Evolutionary conservation across 2,888 invertebrate species (phyloP).

Genomic region (Rapana venosa): DNA sequence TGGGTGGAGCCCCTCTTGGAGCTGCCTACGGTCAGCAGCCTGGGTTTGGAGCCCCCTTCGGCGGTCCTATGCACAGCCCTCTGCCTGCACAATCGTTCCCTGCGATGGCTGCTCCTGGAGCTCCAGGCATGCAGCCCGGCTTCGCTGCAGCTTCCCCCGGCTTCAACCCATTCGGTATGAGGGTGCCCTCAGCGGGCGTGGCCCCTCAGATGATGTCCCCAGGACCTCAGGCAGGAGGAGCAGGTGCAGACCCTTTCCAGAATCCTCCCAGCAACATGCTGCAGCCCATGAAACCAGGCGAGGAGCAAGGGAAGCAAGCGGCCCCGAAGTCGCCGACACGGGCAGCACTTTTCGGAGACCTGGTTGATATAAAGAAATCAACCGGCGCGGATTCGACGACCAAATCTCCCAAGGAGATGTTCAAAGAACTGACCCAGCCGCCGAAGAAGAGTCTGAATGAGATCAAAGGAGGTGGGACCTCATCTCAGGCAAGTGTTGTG

Average conservation of each 20-base stretch:
- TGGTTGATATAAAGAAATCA: conserved; percentile 56
- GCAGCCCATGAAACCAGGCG: conserved; percentile 48
- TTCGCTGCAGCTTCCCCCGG: neutral
- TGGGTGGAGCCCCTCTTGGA: neutral
- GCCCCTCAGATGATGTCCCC: neutral
- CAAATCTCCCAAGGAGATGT: conserved; percentile 66
- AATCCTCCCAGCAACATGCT: conserved; percentile 38
- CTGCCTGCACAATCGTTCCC: neutral
- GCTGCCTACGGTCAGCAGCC: conserved; percentile 16
- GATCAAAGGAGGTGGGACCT: conserved; percentile 50
- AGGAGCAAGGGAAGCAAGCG: conserved; percentile 5
- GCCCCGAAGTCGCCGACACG: conserved; percentile 39
- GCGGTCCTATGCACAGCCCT: neutral
- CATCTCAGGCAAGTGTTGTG: conserved; percentile 40
- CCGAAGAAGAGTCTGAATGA: conserved; percentile 67
- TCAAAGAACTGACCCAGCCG: conserved; percentile 58
- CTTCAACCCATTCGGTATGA: conserved; percentile 19
- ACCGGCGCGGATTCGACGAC: neutral
- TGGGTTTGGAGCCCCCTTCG: neutral
- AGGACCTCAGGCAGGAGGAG: neutral
- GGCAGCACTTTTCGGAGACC: conserved; percentile 59
- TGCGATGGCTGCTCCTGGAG: neutral
- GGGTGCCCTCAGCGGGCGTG: neutral
- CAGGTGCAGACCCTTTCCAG: neutral
- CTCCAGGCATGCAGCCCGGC: conserved; percentile 18